phyloP scores from a whole-genome alignment of 2,888 invertebrate species.

The Amaurobius ferox region DNA sequence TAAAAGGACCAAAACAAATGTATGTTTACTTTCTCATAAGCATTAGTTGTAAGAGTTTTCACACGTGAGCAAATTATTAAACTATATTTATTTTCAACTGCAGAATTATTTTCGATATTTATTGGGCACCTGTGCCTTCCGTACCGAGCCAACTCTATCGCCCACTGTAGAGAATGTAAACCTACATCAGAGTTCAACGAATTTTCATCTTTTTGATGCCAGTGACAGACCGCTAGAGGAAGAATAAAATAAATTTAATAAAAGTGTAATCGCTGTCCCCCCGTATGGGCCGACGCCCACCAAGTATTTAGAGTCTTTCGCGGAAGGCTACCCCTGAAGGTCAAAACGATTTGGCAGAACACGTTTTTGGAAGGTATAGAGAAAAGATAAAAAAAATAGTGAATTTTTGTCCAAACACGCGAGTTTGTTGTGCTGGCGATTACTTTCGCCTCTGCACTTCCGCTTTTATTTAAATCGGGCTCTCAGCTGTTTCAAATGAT shows the following conservation, averaged over 20 bases:
- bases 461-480: not conserved
- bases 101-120: too few species aligned
- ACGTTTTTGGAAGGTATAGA: not conserved
- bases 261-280: not conserved
- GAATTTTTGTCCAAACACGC: not conserved
- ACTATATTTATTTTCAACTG: too few species aligned
- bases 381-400: not conserved
- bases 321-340: slow-evolving; percentile 13
- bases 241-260: not conserved
- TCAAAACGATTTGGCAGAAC: slow-evolving; percentile 43
- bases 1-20: too few species aligned
- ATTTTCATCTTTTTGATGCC: not conserved
- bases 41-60: too few species aligned
- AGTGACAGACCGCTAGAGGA: not conserved
- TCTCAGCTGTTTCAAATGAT: too few species aligned
- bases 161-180: not conserved
- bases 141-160: too few species aligned
- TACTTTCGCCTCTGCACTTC: not conserved
- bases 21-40: too few species aligned
- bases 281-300: slow-evolving; percentile 23
- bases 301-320: not conserved
- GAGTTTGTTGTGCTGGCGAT: not conserved
- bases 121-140: too few species aligned
- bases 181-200: not conserved
- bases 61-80: too few species aligned